Percentiles rank a stretch among this genome's conserved stretches.
Conservation (phyloP, 2,797 vertebrate genomes). For the Neosalanx taihuensis region DNA sequence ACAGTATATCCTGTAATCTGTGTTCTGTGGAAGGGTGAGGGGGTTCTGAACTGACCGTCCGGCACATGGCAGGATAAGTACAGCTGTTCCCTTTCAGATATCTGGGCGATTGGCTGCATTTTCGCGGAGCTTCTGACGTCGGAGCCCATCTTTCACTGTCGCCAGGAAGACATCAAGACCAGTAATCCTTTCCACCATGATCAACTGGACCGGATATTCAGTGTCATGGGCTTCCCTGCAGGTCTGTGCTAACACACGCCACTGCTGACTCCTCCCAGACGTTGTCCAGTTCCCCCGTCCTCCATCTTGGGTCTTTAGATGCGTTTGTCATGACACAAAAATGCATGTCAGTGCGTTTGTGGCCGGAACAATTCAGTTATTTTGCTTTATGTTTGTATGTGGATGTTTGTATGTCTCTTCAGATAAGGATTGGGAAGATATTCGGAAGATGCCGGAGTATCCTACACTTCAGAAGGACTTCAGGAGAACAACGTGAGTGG, state of each 20-base stretch:
- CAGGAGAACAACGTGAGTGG: conserved; percentile 94
- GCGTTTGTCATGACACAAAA: background rate
- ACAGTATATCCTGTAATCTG: background rate
- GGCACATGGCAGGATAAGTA: background rate
- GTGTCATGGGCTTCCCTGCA: conserved; percentile 98
- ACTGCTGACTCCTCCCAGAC: background rate
- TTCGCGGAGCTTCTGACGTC: conserved; percentile 96
- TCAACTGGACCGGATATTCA: conserved; percentile 97
- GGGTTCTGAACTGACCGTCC: background rate
- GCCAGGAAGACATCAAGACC: conserved; percentile 98
- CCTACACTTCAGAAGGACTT: conserved; percentile 98
- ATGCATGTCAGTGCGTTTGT: background rate
- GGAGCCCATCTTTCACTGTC: conserved; percentile 98
- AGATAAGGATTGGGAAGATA: conserved; percentile 99
- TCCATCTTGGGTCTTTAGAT: background rate
- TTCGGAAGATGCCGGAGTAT: conserved; percentile 97
- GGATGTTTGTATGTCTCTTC: too few relatives aligned
- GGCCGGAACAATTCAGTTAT: background rate
- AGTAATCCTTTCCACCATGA: conserved; percentile 98
- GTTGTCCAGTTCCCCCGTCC: background rate
- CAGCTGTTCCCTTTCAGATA: conserved; percentile 74
- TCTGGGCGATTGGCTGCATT: conserved; percentile 98
- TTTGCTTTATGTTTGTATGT: too few relatives aligned
- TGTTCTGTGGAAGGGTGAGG: background rate
- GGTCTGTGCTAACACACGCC: conserved; percentile 68